Evolutionary conservation across 2,113 vertebrate genomes (phyloP).

Genomic region (Drymodes brunneopygia): DNA sequence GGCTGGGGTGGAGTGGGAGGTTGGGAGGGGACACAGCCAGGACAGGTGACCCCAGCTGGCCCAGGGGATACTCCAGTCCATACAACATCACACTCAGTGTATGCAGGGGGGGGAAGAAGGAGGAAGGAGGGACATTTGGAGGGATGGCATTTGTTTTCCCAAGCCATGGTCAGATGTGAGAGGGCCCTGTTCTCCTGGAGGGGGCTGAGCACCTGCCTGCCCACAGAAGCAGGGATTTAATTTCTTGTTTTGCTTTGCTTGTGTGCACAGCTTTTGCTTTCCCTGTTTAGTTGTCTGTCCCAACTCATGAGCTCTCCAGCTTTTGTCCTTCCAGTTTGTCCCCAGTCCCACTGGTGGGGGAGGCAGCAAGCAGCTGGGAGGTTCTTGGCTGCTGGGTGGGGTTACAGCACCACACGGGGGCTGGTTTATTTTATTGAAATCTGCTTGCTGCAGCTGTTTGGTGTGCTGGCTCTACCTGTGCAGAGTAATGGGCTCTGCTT

Average conservation of each 20-base stretch:
- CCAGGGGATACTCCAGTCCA: neutral
- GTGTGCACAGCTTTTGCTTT: neutral
- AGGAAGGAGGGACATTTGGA: no score
- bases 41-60: neutral
- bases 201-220: neutral
- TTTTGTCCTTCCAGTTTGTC: neutral
- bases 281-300: accelerated
- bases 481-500: neutral
- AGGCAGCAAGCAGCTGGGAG: neutral
- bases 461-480: neutral
- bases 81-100: neutral
- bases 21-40: neutral
- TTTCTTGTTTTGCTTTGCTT: neutral
- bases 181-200: neutral
- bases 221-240: neutral
- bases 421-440: neutral
- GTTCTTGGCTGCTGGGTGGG: neutral
- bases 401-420: neutral
- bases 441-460: neutral
- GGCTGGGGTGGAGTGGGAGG: neutral
- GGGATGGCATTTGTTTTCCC: neutral
- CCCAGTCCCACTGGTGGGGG: accelerated
- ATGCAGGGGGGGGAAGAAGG: no score
- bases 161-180: neutral
- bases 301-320: neutral